These are phyloP conservation scores for Eonycteris spelaea DNA, from an alignment of 2,113 vertebrate species.

Conservation along the genomic window DNA sequence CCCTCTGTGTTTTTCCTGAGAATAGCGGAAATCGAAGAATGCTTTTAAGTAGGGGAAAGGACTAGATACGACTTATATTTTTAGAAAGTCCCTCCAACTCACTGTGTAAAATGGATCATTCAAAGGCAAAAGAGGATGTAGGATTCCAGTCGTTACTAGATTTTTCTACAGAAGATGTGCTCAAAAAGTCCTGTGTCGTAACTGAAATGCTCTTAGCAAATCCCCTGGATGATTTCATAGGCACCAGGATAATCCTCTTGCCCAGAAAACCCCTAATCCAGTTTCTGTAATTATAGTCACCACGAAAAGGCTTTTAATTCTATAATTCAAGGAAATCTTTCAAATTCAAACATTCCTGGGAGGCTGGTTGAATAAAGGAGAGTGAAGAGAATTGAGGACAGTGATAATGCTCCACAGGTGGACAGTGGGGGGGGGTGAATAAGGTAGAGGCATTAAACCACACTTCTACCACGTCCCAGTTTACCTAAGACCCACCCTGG, in stretches of 20 bases:
- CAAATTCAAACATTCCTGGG: neutral
- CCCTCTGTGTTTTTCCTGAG: neutral
- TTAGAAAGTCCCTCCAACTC: neutral
- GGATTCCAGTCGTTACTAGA: neutral
- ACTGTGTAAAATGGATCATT: neutral
- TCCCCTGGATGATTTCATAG: neutral
- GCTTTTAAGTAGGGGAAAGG: neutral
- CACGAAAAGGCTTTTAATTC: neutral
- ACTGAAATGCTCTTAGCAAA: neutral
- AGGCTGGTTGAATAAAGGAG: neutral
- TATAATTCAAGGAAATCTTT: conserved; percentile 13
- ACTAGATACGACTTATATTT: neutral
- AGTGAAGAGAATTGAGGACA: neutral
- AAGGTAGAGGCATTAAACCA: neutral
- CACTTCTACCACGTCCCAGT: neutral
- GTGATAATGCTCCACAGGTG: neutral
- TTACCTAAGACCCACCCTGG: neutral
- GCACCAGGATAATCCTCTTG: neutral
- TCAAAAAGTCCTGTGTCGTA: neutral
- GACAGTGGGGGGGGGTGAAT: neutral
- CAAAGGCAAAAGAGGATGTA: neutral
- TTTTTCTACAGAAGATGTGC: neutral
- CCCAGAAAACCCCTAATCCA: neutral
- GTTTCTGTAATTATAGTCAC: neutral
- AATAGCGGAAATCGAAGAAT: neutral